These are phyloP conservation scores for Meteorus cinctellus DNA, from an alignment of 2,888 invertebrate species.

Conservation along the genomic window DNA sequence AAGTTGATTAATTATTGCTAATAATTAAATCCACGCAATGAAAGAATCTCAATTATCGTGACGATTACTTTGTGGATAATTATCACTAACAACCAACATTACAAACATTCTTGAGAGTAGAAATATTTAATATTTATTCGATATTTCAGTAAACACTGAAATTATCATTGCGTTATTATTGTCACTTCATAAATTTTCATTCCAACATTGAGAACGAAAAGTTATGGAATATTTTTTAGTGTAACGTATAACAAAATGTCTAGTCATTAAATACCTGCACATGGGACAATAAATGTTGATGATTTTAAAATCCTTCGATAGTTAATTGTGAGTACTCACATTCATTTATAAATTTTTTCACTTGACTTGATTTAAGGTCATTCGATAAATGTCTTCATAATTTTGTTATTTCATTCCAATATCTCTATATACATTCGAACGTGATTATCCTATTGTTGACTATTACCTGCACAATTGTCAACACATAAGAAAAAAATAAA, in stretches of 20 bases:
- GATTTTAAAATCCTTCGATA: slow-evolving; percentile 13
- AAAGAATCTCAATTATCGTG: not conserved
- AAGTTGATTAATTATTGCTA: not conserved
- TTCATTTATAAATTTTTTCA: slow-evolving; percentile 37
- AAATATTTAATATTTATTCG: not conserved
- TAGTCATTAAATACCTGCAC: not conserved
- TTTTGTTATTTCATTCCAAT: slow-evolving; percentile 66
- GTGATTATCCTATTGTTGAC: not conserved
- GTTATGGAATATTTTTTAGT: not conserved
- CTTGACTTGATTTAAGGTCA: slow-evolving; percentile 63
- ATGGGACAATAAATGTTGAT: slow-evolving; percentile 10
- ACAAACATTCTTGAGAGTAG: not conserved
- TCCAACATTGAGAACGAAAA: not conserved
- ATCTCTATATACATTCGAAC: not conserved
- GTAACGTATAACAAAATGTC: not conserved
- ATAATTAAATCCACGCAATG: slow-evolving; percentile 1
- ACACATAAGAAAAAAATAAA: not conserved
- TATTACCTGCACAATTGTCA: not conserved
- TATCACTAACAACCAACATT: not conserved
- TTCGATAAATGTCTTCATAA: slow-evolving; percentile 64
- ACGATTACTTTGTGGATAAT: not conserved
- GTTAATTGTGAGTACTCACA: not conserved
- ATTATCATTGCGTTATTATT: not conserved
- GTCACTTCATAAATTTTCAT: not conserved
- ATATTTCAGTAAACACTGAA: not conserved